These are phyloP conservation scores for Sitobion miscanthi DNA, from an alignment of 1,140 invertebrate species.

Conservation along the genomic window DNA sequence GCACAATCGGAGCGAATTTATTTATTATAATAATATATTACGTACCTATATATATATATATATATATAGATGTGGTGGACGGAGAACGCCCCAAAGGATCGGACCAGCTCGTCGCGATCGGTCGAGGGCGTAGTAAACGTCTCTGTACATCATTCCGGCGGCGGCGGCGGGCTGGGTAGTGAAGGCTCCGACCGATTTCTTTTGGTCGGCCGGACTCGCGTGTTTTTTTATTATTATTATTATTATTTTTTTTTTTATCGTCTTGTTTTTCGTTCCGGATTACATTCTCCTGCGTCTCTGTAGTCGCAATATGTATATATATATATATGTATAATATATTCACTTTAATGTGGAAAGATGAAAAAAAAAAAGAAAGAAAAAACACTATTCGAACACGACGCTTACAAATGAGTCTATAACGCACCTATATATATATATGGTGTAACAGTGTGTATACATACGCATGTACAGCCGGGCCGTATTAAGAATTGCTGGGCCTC, in stretches of 20 bases:
- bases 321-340: not conserved
- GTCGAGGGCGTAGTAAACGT: not conserved
- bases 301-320: not conserved
- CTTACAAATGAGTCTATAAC: not conserved
- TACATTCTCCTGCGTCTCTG: not conserved
- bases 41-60: not conserved
- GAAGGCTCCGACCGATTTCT: not conserved
- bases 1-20: not conserved
- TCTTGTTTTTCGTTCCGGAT: not conserved
- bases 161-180: no score
- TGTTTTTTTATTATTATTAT: not conserved
- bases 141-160: not conserved
- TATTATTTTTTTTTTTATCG: not conserved
- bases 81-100: not conserved
- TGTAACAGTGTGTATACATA: not conserved
- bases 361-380: not conserved
- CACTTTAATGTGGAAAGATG: not conserved
- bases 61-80: not conserved
- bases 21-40: not conserved
- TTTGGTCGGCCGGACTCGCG: not conserved
- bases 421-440: not conserved
- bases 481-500: not conserved
- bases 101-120: not conserved
- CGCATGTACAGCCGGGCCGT: not conserved
- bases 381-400: constrained; percentile 6